Conservation (phyloP, 2,113 vertebrate genomes). For the Grallaria varia region DNA sequence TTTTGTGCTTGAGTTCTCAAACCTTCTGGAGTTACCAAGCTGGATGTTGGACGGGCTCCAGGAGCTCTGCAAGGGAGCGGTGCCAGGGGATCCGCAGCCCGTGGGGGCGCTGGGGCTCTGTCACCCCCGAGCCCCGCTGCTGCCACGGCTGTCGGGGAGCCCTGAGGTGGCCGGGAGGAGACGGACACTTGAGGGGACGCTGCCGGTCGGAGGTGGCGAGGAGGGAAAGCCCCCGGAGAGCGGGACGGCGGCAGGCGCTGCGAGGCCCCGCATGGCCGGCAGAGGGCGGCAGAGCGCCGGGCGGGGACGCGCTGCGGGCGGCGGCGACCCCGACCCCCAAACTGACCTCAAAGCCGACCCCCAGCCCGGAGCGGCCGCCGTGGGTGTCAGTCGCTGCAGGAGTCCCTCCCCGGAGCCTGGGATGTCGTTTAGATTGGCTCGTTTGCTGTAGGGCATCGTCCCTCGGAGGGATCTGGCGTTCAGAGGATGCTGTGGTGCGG, state of each 20-base stretch:
- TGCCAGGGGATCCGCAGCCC: neutral
- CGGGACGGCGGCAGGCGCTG: neutral
- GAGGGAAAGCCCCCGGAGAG: too few species aligned
- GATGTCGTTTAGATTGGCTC: rapidly evolving
- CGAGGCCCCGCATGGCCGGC: neutral
- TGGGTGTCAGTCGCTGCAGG: too few species aligned
- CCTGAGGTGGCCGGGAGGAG: rapidly evolving
- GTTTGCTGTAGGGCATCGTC: rapidly evolving
- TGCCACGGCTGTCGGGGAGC: rapidly evolving
- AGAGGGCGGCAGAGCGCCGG: slow-evolving; percentile 30
- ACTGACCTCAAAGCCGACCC: neutral
- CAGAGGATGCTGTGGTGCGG: rapidly evolving
- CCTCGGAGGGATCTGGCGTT: rapidly evolving
- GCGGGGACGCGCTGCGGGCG: neutral
- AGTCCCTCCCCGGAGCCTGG: neutral
- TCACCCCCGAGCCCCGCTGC: neutral
- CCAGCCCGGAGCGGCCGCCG: too few species aligned
- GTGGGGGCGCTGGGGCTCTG: rapidly evolving
- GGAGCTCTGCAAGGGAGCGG: neutral
- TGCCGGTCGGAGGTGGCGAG: rapidly evolving
- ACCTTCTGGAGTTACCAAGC: neutral
- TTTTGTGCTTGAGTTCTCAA: neutral
- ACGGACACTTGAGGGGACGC: too few species aligned
- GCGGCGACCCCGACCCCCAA: neutral
- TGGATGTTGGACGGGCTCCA: rapidly evolving